phyloP scores from a whole-genome alignment of 1,140 invertebrate genomes.

The Drosophila sechellia region DNA sequence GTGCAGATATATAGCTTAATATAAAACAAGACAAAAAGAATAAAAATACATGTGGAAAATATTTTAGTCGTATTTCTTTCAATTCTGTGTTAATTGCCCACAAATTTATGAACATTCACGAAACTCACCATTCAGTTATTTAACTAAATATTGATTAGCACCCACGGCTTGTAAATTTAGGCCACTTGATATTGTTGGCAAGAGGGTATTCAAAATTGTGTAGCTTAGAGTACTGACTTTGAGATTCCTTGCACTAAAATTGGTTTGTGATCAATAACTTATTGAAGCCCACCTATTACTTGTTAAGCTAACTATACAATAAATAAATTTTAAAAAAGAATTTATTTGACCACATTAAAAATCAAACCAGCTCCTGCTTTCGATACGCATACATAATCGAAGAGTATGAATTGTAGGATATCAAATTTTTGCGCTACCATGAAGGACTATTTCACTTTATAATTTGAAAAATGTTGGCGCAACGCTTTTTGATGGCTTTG shows the following conservation, averaged over 20 bases:
- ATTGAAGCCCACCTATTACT: too few relatives aligned
- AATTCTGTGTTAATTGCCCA: constrained; percentile 8
- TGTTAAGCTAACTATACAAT: too few relatives aligned
- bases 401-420: background rate
- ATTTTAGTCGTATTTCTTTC: background rate
- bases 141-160: constrained; percentile 18
- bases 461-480: constrained; percentile 55
- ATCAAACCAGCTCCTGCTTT: background rate
- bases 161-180: background rate
- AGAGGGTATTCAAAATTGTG: constrained; percentile 4
- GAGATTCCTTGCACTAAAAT: background rate
- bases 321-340: background rate
- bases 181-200: background rate
- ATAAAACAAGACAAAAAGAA: background rate
- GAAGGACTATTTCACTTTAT: constrained; percentile 6
- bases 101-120: constrained; percentile 10
- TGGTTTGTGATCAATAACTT: too few relatives aligned
- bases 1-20: too few relatives aligned
- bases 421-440: background rate
- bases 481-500: constrained; percentile 26
- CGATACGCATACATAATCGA: background rate
- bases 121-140: constrained; percentile 10
- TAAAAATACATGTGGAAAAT: background rate
- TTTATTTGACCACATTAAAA: background rate
- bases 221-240: background rate